Conservation (phyloP, 2,797 vertebrate genomes). For the Fistularia commersonii region DNA sequence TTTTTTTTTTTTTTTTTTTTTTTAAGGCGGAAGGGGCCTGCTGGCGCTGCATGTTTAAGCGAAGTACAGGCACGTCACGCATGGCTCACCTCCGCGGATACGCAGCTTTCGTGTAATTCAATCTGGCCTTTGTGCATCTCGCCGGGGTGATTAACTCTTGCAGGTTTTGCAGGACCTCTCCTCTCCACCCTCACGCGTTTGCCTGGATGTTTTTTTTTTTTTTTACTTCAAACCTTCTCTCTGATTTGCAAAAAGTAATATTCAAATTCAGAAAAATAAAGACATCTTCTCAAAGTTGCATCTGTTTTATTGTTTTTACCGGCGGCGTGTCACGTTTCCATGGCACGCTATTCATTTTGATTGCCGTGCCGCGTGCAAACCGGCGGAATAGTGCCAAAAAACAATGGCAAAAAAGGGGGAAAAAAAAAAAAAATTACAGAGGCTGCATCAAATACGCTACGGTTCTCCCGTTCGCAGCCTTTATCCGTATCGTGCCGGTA, state of each 20-base stretch:
- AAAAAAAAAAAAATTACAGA: conserved; percentile 17
- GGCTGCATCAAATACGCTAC: conserved; percentile 35
- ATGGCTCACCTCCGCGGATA: conserved; percentile 68
- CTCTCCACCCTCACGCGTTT: conserved; percentile 18
- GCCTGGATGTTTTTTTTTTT: conserved; percentile 27
- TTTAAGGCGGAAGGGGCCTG: conserved; percentile 59
- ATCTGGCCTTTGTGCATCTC: conserved; percentile 56
- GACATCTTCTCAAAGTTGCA: no score
- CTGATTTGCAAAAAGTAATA: not conserved
- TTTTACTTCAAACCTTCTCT: conserved; percentile 2
- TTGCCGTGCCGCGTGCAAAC: conserved; percentile 32
- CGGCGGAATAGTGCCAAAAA: conserved; percentile 40
- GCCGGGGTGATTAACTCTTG: conserved; percentile 64
- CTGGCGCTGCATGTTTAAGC: conserved; percentile 70
- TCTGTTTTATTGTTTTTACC: conserved; percentile 17
- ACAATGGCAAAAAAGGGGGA: conserved; percentile 21
- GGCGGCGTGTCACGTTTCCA: no score
- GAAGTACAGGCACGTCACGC: conserved; percentile 67
- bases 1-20: no score
- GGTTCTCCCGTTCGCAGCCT: conserved; percentile 46
- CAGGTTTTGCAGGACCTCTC: conserved; percentile 33
- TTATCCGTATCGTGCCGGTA: conserved; percentile 67
- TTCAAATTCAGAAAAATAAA: no score
- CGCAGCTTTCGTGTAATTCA: conserved; percentile 63
- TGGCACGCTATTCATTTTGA: conserved; percentile 13